These are phyloP conservation scores for Gastrophryne carolinensis DNA, from an alignment of 2,797 vertebrate species.

Conservation along the genomic window DNA sequence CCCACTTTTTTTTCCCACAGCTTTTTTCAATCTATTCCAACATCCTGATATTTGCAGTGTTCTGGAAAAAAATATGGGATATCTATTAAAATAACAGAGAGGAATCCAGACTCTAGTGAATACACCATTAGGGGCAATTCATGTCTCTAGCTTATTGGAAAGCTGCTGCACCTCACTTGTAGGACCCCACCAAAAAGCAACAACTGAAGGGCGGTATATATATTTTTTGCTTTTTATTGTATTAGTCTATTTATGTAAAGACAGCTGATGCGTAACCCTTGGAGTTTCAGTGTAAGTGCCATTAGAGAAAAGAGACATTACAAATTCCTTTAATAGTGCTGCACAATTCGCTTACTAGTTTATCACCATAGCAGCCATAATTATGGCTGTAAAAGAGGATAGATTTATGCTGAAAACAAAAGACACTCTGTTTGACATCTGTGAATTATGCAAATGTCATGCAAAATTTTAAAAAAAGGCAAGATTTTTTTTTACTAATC, in stretches of 20 bases:
- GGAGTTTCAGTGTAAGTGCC: not conserved
- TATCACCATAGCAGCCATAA: slow-evolving; percentile 37
- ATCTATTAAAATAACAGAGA: no score
- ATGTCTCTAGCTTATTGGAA: no score
- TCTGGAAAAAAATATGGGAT: no score
- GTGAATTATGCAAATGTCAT: slow-evolving; percentile 58
- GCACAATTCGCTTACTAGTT: slow-evolving; percentile 46
- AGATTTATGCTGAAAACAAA: slow-evolving; percentile 52
- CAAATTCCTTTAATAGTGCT: slow-evolving; percentile 11
- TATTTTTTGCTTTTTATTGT: no score
- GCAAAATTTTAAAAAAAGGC: slow-evolving; percentile 48
- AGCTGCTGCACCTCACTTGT: no score
- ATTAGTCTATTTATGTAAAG: not conserved
- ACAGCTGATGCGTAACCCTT: not conserved
- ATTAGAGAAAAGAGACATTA: not conserved
- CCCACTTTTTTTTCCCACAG: no score
- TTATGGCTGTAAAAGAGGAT: slow-evolving; percentile 54
- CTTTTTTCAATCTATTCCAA: no score
- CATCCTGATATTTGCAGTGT: no score
- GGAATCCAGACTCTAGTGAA: no score
- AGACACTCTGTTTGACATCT: slow-evolving; percentile 57
- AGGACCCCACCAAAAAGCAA: no score
- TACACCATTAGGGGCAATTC: no score
- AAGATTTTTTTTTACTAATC: slow-evolving; percentile 51
- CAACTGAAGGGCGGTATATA: no score